Evolutionary conservation across 2,797 vertebrate genomes (phyloP), one percentile per base, ranked within the genome.

Genomic region (Menidia menidia): DNA sequence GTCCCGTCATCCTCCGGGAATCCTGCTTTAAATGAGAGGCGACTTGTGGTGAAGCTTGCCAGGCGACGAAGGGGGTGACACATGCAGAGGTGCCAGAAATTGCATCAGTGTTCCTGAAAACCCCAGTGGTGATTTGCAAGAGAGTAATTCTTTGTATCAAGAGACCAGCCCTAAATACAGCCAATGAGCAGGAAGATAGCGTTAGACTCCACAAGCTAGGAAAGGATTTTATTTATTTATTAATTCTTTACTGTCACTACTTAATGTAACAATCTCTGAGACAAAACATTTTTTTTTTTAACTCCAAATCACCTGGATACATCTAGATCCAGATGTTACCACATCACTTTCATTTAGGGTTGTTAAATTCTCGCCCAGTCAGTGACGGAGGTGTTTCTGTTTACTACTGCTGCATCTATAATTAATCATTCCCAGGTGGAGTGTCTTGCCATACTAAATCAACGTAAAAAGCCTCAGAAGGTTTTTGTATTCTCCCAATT

Each of bases 131-230:
- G 68, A 78, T 80, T 86, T 82, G 70, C 68, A 62, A 78, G 53
- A 81, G 75, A 83, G 64, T 87, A 15, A 73, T 74, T 81, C 73
- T 73, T 88, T 67, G 67, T 81, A 48, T 33, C 85, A 73, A 50
- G 87, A 87, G 84, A 81, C 60, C 62, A 85, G 80, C 64, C 73
- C 84, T 85, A 84, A 81, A 87, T 86, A 71, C 81, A 88, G 64
- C 75, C 75, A 78, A 41, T 59, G 69, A 78, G 68, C 69, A 77
- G 57, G 70, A 77, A 68, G 78, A 68, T 65, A 64, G 58, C 41
- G 39, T 63, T 57, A 30, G 64, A 79, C 50, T 80, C 73, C 82
- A 74, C 32, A 78, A 60, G 43, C 60, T 71, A 50, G 19, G 10
- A 64, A 32, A 39, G 65, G 35, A 39, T 10, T 55, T 55, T 54